Conservation (phyloP, 2,888 invertebrate genomes). For the Xestia xanthographa region DNA sequence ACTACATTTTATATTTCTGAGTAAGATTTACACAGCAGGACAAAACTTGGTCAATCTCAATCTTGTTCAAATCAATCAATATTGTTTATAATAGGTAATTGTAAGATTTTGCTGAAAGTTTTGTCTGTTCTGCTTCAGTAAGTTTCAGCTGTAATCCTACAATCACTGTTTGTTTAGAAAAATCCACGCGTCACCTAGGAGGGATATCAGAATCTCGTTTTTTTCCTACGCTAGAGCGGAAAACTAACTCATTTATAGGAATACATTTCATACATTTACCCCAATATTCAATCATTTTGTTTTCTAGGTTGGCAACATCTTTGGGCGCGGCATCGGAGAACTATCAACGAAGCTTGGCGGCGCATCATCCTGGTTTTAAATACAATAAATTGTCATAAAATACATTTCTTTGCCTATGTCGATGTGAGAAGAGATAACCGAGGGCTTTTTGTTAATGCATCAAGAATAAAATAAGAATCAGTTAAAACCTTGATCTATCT, state of each 20-base stretch:
- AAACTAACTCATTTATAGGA: not conserved
- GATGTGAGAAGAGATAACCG: slow-evolving; percentile 77
- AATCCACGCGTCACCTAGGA: not conserved
- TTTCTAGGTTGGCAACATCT: slow-evolving; percentile 95
- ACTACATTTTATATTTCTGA: slow-evolving; percentile 8
- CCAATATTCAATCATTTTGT: slow-evolving; percentile 7
- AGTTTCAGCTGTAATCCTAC: not conserved
- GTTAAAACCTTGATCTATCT: not conserved
- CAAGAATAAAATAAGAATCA: slow-evolving; percentile 16
- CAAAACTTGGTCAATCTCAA: not conserved
- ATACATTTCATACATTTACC: not conserved
- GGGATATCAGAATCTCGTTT: not conserved
- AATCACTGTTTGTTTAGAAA: not conserved
- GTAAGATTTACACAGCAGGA: not conserved
- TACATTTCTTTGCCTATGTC: slow-evolving; percentile 78
- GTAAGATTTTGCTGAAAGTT: not conserved
- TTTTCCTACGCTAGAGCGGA: not conserved
- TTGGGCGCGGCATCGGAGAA: slow-evolving; percentile 97
- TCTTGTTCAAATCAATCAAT: too few relatives aligned
- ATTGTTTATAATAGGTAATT: not conserved
- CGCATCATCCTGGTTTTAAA: slow-evolving; percentile 95
- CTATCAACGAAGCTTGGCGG: slow-evolving; percentile 97
- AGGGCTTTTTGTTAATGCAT: slow-evolving; percentile 76
- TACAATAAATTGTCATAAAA: slow-evolving; percentile 72
- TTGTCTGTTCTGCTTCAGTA: not conserved